These are phyloP conservation scores for Pardalotus punctatus DNA, from an alignment of 2,113 vertebrate genomes.

Conservation along the genomic window DNA sequence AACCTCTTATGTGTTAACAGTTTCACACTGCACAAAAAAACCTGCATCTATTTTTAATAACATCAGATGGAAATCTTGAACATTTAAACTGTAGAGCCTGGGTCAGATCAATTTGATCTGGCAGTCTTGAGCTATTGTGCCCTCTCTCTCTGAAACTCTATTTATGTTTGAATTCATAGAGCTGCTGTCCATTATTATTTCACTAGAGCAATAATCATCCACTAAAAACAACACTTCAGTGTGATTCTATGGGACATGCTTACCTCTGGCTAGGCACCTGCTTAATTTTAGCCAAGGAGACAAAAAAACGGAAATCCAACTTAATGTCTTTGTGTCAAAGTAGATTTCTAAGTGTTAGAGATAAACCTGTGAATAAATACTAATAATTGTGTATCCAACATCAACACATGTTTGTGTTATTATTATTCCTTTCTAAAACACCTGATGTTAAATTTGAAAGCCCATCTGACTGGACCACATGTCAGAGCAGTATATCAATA, in stretches of 20 bases:
- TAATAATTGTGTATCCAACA: neutral
- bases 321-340: neutral
- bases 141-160: neutral
- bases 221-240: neutral
- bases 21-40: neutral
- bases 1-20: neutral
- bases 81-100: neutral
- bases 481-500: neutral
- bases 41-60: neutral
- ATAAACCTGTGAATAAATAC: neutral
- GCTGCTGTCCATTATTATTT: neutral
- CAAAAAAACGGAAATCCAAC: neutral
- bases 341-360: neutral
- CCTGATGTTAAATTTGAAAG: neutral
- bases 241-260: neutral
- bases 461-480: neutral
- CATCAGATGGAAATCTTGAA: neutral
- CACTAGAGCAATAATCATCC: neutral
- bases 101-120: neutral
- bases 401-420: neutral
- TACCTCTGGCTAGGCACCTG: neutral
- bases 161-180: neutral
- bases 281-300: neutral
- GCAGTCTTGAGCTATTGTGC: neutral
- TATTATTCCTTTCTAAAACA: neutral